Conservation (phyloP, 2,888 invertebrate genomes). For the Baccha elongata region DNA sequence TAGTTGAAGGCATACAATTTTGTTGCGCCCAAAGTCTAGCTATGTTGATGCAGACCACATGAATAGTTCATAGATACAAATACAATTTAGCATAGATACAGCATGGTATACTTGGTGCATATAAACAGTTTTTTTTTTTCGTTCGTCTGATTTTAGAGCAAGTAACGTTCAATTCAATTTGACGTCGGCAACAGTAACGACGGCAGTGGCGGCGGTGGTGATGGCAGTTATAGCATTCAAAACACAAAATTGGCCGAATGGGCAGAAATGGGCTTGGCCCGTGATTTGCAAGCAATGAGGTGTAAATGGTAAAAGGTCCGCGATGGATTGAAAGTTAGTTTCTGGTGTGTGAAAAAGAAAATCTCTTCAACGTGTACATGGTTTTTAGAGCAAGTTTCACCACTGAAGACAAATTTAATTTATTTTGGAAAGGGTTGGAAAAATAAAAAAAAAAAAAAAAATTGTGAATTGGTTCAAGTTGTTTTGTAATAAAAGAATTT, state of each 20-base stretch:
- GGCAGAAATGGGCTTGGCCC: conserved; percentile 67
- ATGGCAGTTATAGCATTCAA: neutral
- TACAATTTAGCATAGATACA: conserved; percentile 5
- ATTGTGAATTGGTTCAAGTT: neutral
- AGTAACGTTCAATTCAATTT: conserved; percentile 68
- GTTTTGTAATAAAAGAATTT: neutral
- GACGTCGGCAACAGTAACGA: conserved; percentile 49
- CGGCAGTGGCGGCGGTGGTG: conserved; percentile 14
- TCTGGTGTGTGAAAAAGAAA: conserved; percentile 37
- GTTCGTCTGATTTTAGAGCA: conserved; percentile 61
- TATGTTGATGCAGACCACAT: conserved; percentile 28
- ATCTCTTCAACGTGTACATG: neutral
- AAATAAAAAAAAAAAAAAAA: neutral
- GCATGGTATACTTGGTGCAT: conserved; percentile 13
- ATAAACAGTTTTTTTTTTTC: conserved; percentile 13
- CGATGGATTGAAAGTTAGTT: conserved; percentile 36
- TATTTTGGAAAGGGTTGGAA: conserved; percentile 5
- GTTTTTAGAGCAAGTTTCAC: conserved; percentile 1
- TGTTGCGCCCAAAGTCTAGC: conserved; percentile 25
- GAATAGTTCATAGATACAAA: conserved; percentile 9
- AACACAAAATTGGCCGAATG: conserved; percentile 42
- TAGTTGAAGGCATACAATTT: conserved; percentile 65
- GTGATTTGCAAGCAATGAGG: conserved; percentile 65
- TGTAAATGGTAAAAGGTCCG: conserved; percentile 67
- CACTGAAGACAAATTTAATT: too few relatives aligned